phyloP scores from a whole-genome alignment of 2,113 vertebrate genomes.

The Ageneiosus marmoratus region DNA sequence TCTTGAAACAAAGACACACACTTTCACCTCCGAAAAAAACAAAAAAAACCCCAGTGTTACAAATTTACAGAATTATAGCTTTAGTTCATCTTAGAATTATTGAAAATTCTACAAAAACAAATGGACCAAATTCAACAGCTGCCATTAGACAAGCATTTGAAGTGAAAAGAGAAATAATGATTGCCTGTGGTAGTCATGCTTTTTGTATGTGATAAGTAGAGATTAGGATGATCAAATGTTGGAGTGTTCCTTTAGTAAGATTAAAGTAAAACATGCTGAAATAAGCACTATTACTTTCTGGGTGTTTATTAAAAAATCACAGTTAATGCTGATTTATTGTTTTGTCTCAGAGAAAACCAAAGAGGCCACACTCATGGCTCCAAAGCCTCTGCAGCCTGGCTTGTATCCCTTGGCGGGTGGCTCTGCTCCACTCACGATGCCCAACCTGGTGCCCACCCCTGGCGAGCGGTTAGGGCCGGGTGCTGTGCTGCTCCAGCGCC shows the following conservation, averaged over 20 bases:
- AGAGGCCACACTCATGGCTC: slow-evolving; percentile 79
- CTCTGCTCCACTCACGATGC: slow-evolving; percentile 79
- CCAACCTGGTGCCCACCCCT: slow-evolving; percentile 84
- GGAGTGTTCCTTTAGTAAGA: background rate
- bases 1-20: too few relatives aligned
- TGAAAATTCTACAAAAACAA: too few relatives aligned
- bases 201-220: background rate
- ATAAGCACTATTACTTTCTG: background rate
- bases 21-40: too few relatives aligned
- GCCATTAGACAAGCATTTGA: background rate
- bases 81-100: too few relatives aligned
- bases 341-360: slow-evolving; percentile 85
- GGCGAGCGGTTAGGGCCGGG: slow-evolving; percentile 79
- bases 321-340: background rate
- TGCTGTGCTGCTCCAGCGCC: slow-evolving; percentile 85
- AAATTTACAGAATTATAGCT: background rate
- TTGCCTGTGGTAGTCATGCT: background rate
- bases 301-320: background rate
- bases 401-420: slow-evolving; percentile 74
- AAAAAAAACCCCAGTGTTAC: too few relatives aligned
- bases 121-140: background rate
- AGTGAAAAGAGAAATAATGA: background rate
- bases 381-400: slow-evolving; percentile 84
- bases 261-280: background rate
- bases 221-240: background rate